A percentile compares a stretch with the other conserved stretches of the same genome.
Conservation (phyloP, 2,797 vertebrate species). For the Okamejei kenojei region DNA sequence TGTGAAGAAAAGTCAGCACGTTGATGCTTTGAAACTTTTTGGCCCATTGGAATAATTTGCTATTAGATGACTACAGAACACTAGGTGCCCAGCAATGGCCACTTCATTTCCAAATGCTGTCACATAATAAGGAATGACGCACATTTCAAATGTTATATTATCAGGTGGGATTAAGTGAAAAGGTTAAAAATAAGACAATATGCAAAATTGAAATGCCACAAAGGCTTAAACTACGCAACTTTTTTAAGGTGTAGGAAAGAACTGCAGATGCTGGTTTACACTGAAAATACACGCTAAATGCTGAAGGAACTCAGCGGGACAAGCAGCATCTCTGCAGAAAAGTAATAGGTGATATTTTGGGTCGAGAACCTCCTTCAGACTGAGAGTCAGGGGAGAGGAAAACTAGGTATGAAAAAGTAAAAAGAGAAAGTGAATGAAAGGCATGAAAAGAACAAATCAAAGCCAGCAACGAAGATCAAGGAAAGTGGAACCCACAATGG, state of each 20-base stretch:
- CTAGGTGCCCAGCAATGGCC: background rate
- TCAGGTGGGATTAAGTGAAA: background rate
- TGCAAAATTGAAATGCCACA: background rate
- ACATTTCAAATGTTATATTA: background rate
- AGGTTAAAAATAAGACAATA: background rate
- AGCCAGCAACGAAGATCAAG: no score
- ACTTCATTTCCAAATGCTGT: background rate
- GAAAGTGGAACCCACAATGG: no score
- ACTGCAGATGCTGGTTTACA: no score
- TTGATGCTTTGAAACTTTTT: background rate
- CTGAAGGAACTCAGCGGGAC: no score
- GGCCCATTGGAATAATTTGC: background rate
- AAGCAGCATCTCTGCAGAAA: no score
- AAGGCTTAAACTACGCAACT: background rate
- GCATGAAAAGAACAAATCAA: no score
- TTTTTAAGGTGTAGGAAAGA: background rate
- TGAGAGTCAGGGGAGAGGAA: no score
- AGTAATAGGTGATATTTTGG: no score
- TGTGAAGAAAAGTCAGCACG: background rate
- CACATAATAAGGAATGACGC: background rate
- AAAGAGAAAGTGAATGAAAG: no score
- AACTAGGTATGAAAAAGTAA: no score
- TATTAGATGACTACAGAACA: background rate
- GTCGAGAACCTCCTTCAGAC: no score
- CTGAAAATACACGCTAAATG: no score